Percentiles rank a stretch among this genome's conserved stretches.
These are phyloP conservation scores for Poecile montanus DNA, from an alignment of 2,797 vertebrate genomes.

Conservation along the genomic window DNA sequence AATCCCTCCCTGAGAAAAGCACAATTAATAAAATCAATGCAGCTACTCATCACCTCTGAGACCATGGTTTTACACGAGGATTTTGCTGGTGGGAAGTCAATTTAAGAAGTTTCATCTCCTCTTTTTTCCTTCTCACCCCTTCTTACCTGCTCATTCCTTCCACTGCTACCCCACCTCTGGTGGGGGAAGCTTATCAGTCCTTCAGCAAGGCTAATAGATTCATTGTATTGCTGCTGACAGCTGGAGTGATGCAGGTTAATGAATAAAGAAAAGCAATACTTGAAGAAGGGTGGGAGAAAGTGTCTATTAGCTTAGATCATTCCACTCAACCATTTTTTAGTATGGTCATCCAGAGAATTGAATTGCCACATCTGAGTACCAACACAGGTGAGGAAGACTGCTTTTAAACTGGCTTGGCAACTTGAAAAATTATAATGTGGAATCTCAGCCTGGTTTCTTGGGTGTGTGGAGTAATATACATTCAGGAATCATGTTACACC, in stretches of 20 bases:
- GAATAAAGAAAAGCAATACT: slow-evolving; percentile 12
- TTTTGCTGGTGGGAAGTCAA: not conserved
- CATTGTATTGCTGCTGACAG: not conserved
- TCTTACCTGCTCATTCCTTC: slow-evolving; percentile 18
- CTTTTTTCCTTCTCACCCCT: not conserved
- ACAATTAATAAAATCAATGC: not conserved
- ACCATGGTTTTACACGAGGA: not conserved
- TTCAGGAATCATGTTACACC: slow-evolving; percentile 36
- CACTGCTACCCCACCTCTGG: not conserved
- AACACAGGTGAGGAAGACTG: not conserved
- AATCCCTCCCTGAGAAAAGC: not conserved
- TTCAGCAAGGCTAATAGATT: not conserved
- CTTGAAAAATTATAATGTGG: slow-evolving; percentile 9
- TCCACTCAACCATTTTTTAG: slow-evolving; percentile 17
- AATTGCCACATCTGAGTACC: slow-evolving; percentile 30
- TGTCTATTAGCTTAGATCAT: slow-evolving; percentile 12
- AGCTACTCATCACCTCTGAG: not conserved
- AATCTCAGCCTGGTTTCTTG: slow-evolving; percentile 29
- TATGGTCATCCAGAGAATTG: not conserved
- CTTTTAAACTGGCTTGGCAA: slow-evolving; percentile 49
- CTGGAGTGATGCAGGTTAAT: not conserved
- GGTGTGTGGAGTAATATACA: slow-evolving; percentile 21
- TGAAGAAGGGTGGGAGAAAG: slow-evolving; percentile 2
- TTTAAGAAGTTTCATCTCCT: not conserved
- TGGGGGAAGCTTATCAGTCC: not conserved